Percentiles rank a stretch among this genome's conserved stretches.
Evolutionary conservation across 1,140 invertebrate species (phyloP).

Genomic region (Steinernema khuongi): DNA sequence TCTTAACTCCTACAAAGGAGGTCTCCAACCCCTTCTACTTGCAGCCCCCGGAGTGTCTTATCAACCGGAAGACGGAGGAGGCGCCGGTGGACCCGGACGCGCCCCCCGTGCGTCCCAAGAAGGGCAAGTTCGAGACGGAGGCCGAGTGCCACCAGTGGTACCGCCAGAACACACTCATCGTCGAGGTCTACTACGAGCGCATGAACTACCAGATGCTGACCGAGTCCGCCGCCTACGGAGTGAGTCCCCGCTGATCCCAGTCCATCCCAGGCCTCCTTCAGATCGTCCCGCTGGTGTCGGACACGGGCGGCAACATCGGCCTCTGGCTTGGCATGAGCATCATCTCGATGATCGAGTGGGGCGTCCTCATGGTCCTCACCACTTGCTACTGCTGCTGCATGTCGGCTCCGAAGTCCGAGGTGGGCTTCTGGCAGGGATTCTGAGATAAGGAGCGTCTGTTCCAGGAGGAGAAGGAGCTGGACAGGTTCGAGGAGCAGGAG

Average conservation of each 20-base stretch:
- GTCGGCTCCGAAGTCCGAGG: not conserved
- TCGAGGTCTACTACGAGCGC: constrained; percentile 46
- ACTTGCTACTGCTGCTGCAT: constrained; percentile 31
- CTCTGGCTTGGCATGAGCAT: constrained; percentile 43
- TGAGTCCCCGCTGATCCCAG: constrained; percentile 30
- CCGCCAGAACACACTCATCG: constrained; percentile 41
- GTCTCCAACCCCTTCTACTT: too few species aligned
- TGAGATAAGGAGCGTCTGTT: not conserved
- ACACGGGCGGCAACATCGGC: constrained; percentile 41
- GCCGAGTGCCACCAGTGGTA: constrained; percentile 38
- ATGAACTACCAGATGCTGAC: constrained; percentile 44
- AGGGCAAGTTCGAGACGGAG: not conserved
- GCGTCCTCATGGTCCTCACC: constrained; percentile 27
- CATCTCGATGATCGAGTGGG: constrained; percentile 33
- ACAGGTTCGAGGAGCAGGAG: not conserved
- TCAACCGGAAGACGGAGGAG: not conserved
- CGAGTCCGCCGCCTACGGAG: constrained; percentile 43
- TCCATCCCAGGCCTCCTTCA: too few species aligned
- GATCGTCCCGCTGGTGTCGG: constrained; percentile 43
- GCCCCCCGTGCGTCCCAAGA: not conserved
- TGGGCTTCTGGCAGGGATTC: not conserved
- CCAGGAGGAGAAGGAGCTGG: not conserved
- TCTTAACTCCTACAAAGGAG: too few species aligned
- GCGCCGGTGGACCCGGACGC: constrained; percentile 6
- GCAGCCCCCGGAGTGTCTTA: constrained; percentile 17